Percentiles rank a stretch among this genome's conserved stretches.
Evolutionary conservation across 2,888 invertebrate genomes (phyloP).

Genomic region (Trissolcus japonicus): DNA sequence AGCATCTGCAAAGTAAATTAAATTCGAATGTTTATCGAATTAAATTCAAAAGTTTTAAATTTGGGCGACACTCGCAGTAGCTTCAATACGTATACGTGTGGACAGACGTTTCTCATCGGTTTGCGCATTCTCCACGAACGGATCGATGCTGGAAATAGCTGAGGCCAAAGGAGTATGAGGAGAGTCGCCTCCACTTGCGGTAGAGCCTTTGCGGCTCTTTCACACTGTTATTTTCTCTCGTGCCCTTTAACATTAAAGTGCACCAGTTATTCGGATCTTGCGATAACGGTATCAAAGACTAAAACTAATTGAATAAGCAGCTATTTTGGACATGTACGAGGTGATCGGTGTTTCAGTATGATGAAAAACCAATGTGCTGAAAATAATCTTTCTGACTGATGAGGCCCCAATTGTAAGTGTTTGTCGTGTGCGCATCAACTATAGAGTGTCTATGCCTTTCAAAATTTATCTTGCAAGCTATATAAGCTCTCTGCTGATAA

Average conservation of each 20-base stretch:
- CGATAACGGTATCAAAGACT: not conserved
- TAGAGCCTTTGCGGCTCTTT: constrained; percentile 58
- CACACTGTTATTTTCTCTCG: constrained; percentile 44
- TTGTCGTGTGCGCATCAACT: not conserved
- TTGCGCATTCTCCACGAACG: constrained; percentile 68
- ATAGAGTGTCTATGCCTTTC: not conserved
- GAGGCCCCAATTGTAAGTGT: constrained; percentile 73
- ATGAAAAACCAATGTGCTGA: constrained; percentile 71
- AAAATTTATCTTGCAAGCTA: not conserved
- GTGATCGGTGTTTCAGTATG: constrained; percentile 61
- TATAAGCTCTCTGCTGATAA: not conserved
- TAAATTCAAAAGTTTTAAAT: too few species aligned
- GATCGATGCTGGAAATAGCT: constrained; percentile 76
- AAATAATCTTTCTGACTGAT: constrained; percentile 70
- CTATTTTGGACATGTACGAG: not conserved
- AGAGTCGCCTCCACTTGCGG: constrained; percentile 73
- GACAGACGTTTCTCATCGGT: constrained; percentile 48
- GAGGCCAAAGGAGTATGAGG: constrained; percentile 71
- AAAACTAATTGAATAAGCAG: not conserved
- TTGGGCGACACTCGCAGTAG: constrained; percentile 27
- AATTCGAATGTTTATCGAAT: too few species aligned
- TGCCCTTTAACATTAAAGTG: constrained; percentile 16
- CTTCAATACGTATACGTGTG: constrained; percentile 29
- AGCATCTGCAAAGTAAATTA: not conserved
- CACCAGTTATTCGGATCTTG: not conserved